Evolutionary conservation across 2,888 invertebrate species (phyloP).

Genomic region (Polymixis flavicincta): DNA sequence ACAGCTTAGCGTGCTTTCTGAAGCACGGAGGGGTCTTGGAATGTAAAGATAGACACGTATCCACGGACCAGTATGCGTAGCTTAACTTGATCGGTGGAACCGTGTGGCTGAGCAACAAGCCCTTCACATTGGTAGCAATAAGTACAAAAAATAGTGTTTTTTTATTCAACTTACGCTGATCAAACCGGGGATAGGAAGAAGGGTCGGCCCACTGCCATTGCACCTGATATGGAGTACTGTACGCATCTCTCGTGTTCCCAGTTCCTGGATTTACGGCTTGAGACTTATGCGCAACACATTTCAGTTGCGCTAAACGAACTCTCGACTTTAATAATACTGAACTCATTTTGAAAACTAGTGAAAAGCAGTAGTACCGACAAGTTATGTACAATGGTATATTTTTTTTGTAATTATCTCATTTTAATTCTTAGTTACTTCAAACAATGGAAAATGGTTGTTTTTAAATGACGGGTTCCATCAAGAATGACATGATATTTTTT

Average conservation of each 20-base stretch:
- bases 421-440: not conserved
- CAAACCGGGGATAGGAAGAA: not conserved
- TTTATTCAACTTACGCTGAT: slow-evolving; percentile 2
- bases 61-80: too few species aligned
- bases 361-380: not conserved
- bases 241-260: rapidly evolving
- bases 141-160: too few species aligned
- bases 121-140: not conserved
- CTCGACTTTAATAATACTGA: not conserved
- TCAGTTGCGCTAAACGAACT: rapidly evolving
- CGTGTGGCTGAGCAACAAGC: too few species aligned
- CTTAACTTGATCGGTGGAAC: too few species aligned
- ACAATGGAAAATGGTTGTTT: not conserved
- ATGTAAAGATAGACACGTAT: too few species aligned
- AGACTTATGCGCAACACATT: not conserved
- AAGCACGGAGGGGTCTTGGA: too few species aligned
- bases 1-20: too few species aligned
- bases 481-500: slow-evolving; percentile 1
- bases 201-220: slow-evolving; percentile 14
- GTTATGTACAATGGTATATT: not conserved
- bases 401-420: not conserved
- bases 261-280: not conserved
- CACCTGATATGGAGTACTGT: not conserved
- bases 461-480: slow-evolving; percentile 14
- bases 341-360: slow-evolving; percentile 2